phyloP scores from a whole-genome alignment of 37 sponge, comb jelly and placozoan species.

The Theonella swinhoei region DNA sequence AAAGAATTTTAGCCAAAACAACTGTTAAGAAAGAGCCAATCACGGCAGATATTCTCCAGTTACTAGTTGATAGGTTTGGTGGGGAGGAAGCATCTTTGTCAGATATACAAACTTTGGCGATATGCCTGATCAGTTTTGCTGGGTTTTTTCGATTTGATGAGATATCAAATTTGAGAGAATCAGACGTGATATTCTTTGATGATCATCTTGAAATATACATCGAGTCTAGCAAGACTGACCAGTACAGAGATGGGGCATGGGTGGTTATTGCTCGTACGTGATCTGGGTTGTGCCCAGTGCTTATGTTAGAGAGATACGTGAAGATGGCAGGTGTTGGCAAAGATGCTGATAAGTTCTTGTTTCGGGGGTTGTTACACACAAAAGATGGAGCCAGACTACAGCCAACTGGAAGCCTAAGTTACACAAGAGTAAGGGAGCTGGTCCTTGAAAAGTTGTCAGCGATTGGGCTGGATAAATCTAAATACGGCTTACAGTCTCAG shows the following conservation, averaged over 20 bases:
- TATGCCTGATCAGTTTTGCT: constrained; percentile 18
- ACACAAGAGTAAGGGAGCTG: constrained; percentile 22
- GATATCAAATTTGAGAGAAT: neutral
- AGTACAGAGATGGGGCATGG: neutral
- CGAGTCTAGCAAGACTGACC: constrained; percentile 20
- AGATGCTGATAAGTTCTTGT: neutral
- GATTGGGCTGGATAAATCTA: neutral
- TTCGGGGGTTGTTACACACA: constrained; percentile 14
- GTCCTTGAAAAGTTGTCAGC: neutral
- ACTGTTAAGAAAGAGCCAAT: constrained; percentile 16
- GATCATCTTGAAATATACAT: neutral
- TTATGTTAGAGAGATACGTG: constrained; percentile 2
- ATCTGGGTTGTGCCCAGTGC: neutral
- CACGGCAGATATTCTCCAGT: constrained; percentile 22
- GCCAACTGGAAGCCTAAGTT: constrained; percentile 6
- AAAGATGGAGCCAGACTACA: constrained; percentile 1
- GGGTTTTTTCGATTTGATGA: constrained; percentile 10
- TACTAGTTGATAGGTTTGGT: neutral
- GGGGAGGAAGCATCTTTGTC: neutral
- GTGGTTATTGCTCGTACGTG: neutral
- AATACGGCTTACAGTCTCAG: constrained; percentile 42
- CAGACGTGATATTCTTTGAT: neutral
- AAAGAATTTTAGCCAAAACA: constrained; percentile 12
- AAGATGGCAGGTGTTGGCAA: neutral
- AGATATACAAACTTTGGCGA: neutral